phyloP scores from a whole-genome alignment of 1,140 invertebrate genomes.

The Drosophila guanche region DNA sequence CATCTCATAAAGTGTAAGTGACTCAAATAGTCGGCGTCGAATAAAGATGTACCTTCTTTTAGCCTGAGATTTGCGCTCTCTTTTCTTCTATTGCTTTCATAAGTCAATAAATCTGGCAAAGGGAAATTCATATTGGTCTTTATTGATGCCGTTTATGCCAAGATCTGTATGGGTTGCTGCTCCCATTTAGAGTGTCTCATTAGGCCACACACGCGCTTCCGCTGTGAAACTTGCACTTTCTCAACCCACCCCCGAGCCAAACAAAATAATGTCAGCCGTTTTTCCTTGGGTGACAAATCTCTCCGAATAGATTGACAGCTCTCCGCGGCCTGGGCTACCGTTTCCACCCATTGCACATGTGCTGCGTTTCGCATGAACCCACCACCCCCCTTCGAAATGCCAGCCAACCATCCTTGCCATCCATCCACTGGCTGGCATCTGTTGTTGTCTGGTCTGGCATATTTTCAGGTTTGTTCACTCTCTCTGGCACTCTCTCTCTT shows the following conservation, averaged over 20 bases:
- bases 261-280: conserved; percentile 9
- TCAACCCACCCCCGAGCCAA: conserved; percentile 25
- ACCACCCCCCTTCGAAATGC: conserved; percentile 15
- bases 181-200: not conserved
- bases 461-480: conserved; percentile 63
- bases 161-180: not conserved
- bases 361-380: conserved; percentile 66
- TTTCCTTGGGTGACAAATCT: conserved; percentile 50
- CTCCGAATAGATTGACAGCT: conserved; percentile 39
- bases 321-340: conserved; percentile 13
- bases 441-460: conserved; percentile 56
- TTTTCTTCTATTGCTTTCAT: not conserved
- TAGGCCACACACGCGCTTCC: not conserved
- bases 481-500: conserved; percentile 18
- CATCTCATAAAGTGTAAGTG: no score
- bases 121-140: not conserved
- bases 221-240: conserved; percentile 18
- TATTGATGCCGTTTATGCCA: no score
- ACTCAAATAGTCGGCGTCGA: no score
- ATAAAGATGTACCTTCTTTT: no score
- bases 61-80: not conserved
- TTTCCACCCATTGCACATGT: conserved; percentile 53
- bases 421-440: conserved; percentile 38
- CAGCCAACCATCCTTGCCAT: conserved; percentile 4
- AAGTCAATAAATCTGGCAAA: conserved; percentile 3